A percentile compares a stretch with the other conserved stretches of the same genome.
These are phyloP conservation scores for Leucopsar rothschildi DNA, from an alignment of 2,113 vertebrate genomes.

Conservation along the genomic window DNA sequence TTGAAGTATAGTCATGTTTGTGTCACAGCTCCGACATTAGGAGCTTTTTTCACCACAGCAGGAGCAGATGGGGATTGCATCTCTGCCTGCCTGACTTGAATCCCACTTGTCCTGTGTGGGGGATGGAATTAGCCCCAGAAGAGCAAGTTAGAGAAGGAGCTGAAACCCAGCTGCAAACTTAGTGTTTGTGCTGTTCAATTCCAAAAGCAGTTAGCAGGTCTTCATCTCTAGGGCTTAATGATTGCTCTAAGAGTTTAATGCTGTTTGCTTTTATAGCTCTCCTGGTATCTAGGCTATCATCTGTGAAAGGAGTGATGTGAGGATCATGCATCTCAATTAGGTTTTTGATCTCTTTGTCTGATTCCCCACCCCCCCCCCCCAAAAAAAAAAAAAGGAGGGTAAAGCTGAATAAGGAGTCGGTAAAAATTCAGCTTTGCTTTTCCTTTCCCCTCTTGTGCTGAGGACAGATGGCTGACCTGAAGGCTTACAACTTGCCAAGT, in stretches of 20 bases:
- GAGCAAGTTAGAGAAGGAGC: neutral
- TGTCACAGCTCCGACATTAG: neutral
- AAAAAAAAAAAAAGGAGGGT: neutral
- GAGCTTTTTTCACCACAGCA: neutral
- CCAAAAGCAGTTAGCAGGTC: neutral
- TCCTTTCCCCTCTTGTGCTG: neutral
- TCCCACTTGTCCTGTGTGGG: neutral
- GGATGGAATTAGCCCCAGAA: neutral
- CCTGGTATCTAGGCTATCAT: neutral
- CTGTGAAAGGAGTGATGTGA: neutral
- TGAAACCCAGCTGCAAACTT: neutral
- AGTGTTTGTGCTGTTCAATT: neutral
- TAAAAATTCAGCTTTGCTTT: neutral
- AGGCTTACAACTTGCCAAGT: neutral
- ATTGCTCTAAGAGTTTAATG: neutral
- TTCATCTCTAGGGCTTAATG: neutral
- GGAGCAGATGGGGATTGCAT: neutral
- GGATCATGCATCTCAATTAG: neutral
- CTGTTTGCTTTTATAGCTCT: neutral
- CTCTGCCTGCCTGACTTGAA: neutral
- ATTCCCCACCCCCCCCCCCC: neutral
- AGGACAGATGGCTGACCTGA: conserved; percentile 9
- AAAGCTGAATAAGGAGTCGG: neutral
- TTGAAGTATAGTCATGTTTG: neutral
- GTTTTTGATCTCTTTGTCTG: neutral